Evolutionary conservation across 2,888 invertebrate genomes (phyloP).

Genomic region (Ctena decussata): DNA sequence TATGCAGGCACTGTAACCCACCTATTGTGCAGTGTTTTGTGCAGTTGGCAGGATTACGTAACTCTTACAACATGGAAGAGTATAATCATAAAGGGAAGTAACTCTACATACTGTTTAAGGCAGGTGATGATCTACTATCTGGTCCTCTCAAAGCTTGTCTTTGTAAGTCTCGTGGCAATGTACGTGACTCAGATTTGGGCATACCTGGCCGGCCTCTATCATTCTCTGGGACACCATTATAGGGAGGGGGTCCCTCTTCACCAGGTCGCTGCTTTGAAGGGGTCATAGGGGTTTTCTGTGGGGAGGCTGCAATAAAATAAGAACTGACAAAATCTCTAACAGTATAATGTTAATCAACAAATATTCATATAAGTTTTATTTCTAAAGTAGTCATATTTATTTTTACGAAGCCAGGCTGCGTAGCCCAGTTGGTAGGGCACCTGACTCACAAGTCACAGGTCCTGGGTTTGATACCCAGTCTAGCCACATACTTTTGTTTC

Average conservation of each 20-base stretch:
- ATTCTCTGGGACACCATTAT: slow-evolving; percentile 67
- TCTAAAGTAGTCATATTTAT: too few relatives aligned
- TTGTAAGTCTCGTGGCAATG: slow-evolving; percentile 58
- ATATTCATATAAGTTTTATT: too few relatives aligned
- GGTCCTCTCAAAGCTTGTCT: slow-evolving; percentile 62
- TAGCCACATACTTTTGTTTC: too few relatives aligned
- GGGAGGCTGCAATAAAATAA: slow-evolving; percentile 61
- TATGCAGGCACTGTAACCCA: slow-evolving; percentile 27
- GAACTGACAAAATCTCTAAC: too few relatives aligned
- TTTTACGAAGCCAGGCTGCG: too few relatives aligned
- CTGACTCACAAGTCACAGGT: too few relatives aligned
- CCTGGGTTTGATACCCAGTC: too few relatives aligned
- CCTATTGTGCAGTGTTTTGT: slow-evolving; percentile 39
- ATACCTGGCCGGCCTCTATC: slow-evolving; percentile 48
- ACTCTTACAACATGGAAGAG: background rate
- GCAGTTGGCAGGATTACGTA: slow-evolving; percentile 5
- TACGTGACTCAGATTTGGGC: slow-evolving; percentile 46
- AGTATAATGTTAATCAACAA: too few relatives aligned
- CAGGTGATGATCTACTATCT: slow-evolving; percentile 72
- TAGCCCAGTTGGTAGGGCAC: too few relatives aligned
- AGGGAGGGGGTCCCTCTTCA: slow-evolving; percentile 79
- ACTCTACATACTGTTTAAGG: slow-evolving; percentile 73
- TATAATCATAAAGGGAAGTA: background rate
- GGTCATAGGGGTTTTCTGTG: slow-evolving; percentile 56
- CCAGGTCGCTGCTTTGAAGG: slow-evolving; percentile 68